Base-by-base conservation (phyloP, 2,797 vertebrate species). In the Paratrypauchen microcephalus region DNA sequence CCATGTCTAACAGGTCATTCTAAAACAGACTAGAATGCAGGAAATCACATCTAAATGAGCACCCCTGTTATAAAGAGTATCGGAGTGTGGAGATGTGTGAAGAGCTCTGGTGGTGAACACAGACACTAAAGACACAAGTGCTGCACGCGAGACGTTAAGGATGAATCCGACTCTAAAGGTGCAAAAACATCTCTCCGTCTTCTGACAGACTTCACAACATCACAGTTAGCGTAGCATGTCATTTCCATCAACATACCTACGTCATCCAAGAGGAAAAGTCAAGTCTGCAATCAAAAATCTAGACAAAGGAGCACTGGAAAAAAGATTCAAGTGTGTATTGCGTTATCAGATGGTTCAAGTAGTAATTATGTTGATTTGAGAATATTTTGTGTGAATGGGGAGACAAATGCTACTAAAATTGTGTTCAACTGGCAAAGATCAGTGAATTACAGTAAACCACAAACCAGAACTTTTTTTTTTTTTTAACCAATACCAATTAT, bases 171-270 rank as follows among this genome's bases (percentile, higher is more conserved):
- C 21, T 71, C 24, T 6, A 18, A 48, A 23, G 47, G 50, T 67
- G 28, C 66, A 64, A 65, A 74, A 71, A 66, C 63, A 79, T 59
- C 54, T 9, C 24, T 32, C 28, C 16, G 8, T 48, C 30, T 48
- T 5, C 19, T 12, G 32, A 9, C 54, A 50, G 48, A 68, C 50
- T 2, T 75, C 52, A 65, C 73, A 76, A 36, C 36, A 58, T 73
- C 28, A 55, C 16, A 73, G 50, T 56, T 56, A 30, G 50, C 57
- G 32, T 65, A 65, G 56, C 48, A 70, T 23, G 58, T 64, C 12
- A 16, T 61, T 73, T 70, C 23, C 5, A 13, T 5, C 9, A 23
- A 11, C 11, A 11, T 13, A 13, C 3, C 41, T 23, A 55, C 21
- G 9, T 55, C 52, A 24, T 8, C 18, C n/a, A 52, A 54, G 21